Conservation (phyloP, 2,797 vertebrate species). For the Sebastiscus tertius region DNA sequence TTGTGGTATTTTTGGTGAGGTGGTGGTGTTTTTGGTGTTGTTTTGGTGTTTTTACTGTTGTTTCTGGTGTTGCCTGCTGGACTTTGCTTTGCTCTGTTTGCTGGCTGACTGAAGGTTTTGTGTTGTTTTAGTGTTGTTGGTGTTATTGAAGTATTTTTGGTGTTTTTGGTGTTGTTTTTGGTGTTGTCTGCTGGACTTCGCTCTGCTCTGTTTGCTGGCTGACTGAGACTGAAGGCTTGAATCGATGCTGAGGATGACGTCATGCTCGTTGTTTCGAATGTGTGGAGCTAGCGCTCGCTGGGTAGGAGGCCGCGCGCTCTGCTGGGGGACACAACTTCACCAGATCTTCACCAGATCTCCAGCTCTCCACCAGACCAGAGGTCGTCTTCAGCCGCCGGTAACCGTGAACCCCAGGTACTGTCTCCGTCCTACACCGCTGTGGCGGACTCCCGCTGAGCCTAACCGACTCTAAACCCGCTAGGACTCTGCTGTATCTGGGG, state of each 20-base stretch:
- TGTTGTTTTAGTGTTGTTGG: no score
- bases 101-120: no score
- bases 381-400: slow-evolving; percentile 70
- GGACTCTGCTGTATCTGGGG: slow-evolving; percentile 41
- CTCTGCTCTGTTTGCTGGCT: slow-evolving; percentile 33
- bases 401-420: slow-evolving; percentile 74
- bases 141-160: no score
- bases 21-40: no score
- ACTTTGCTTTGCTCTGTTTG: no score
- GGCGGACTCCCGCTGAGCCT: neutral
- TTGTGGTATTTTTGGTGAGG: no score
- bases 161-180: no score
- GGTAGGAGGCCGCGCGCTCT: slow-evolving; percentile 79
- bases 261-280: slow-evolving; percentile 82
- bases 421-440: neutral
- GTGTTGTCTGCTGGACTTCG: slow-evolving; percentile 8
- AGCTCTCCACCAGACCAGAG: slow-evolving; percentile 39
- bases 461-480: slow-evolving; percentile 11
- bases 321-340: slow-evolving; percentile 62
- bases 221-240: slow-evolving; percentile 41
- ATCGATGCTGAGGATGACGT: slow-evolving; percentile 77
- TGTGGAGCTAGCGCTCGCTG: slow-evolving; percentile 69
- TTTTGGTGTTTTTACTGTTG: no score
- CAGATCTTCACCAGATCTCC: slow-evolving; percentile 39
- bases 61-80: no score